Conservation (phyloP, 2,797 vertebrate species). For the Anolis apletophallus region DNA sequence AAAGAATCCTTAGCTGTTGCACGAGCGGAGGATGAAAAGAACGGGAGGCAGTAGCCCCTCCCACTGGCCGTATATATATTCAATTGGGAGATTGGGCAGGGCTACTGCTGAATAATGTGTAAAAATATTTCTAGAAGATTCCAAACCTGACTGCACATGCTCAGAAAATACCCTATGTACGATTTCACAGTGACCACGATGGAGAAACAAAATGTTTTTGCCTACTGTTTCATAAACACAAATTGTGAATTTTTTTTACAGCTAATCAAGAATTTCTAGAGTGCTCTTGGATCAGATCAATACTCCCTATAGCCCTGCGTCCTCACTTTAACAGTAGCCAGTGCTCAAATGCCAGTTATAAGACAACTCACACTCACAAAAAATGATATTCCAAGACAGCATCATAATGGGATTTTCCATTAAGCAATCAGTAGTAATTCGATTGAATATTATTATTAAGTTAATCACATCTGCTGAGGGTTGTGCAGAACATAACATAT, state of each 20-base stretch:
- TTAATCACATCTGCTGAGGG: background rate
- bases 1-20: no score
- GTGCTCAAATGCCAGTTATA: background rate
- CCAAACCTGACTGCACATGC: no score
- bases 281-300: background rate
- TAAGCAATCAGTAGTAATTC: background rate
- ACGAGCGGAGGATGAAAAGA: no score
- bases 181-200: no score
- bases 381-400: background rate
- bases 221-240: background rate
- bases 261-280: background rate
- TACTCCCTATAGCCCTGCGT: background rate
- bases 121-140: no score
- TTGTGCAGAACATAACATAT: background rate
- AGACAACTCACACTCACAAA: background rate
- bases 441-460: no score
- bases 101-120: no score
- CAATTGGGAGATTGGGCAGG: no score
- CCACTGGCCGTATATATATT: no score
- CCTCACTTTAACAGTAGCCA: background rate
- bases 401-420: background rate
- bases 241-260: background rate
- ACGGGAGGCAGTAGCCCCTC: no score
- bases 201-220: no score
- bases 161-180: no score